Conservation (phyloP, 2,888 invertebrate species). For the Abscondita cerata region DNA sequence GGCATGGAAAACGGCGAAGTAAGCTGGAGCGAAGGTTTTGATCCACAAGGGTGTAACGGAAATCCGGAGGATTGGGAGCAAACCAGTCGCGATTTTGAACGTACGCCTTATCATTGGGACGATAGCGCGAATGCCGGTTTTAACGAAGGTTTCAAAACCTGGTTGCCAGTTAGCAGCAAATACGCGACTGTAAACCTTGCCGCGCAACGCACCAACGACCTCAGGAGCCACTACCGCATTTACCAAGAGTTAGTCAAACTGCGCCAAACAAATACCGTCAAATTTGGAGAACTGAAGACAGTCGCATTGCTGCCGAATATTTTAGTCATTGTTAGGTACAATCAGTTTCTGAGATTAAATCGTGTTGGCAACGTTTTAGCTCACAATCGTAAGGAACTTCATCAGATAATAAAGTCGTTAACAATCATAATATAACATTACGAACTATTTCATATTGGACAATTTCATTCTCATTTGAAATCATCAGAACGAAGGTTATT, state of each 20-base stretch:
- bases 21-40: slow-evolving; percentile 60
- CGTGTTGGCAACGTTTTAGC: too few species aligned
- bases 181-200: slow-evolving; percentile 67
- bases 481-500: too few species aligned
- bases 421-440: too few species aligned
- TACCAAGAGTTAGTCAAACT: slow-evolving; percentile 66
- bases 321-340: slow-evolving; percentile 20
- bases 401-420: too few species aligned
- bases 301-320: slow-evolving; percentile 53
- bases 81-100: slow-evolving; percentile 73
- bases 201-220: slow-evolving; percentile 55
- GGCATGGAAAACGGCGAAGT: slow-evolving; percentile 71
- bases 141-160: slow-evolving; percentile 60
- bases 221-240: slow-evolving; percentile 67
- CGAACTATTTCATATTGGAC: too few species aligned
- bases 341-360: not conserved
- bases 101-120: slow-evolving; percentile 86
- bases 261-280: slow-evolving; percentile 61
- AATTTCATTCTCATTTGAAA: too few species aligned
- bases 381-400: too few species aligned
- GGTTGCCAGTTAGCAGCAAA: slow-evolving; percentile 73
- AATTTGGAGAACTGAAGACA: slow-evolving; percentile 63
- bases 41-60: slow-evolving; percentile 65
- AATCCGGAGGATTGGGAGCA: slow-evolving; percentile 66
- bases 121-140: slow-evolving; percentile 66